Percentiles rank a stretch among this genome's conserved stretches.
phyloP scores from a whole-genome alignment of 2,797 vertebrate genomes.

The Phrynocephalus vlangalii region DNA sequence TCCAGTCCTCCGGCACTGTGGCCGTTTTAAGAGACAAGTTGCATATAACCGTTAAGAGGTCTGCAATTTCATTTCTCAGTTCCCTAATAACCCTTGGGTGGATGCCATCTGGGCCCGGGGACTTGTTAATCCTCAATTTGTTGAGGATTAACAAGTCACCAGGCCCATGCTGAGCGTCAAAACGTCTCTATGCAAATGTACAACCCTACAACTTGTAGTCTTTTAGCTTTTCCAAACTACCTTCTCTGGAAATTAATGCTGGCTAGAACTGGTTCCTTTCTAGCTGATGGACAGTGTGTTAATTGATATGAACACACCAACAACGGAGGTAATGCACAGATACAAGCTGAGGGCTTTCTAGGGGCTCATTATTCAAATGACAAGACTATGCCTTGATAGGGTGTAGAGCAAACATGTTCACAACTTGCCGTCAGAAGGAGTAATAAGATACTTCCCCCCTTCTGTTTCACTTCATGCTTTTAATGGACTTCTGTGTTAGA shows the following conservation, averaged over 20 bases:
- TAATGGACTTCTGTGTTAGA: neutral
- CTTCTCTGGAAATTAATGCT: slow-evolving; percentile 5
- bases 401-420: neutral
- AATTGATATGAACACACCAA: neutral
- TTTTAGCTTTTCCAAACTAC: neutral
- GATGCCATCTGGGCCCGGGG: too few species aligned
- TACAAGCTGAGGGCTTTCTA: neutral
- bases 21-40: too few species aligned
- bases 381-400: neutral
- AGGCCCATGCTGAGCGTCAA: neutral
- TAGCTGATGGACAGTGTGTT: neutral
- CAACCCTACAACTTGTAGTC: neutral
- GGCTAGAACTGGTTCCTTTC: slow-evolving; percentile 17
- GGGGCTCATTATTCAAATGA: slow-evolving; percentile 18
- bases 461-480: neutral
- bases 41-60: too few species aligned
- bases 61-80: too few species aligned
- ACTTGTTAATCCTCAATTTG: too few species aligned
- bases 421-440: neutral
- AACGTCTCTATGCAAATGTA: neutral
- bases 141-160: too few species aligned
- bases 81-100: too few species aligned
- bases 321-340: slow-evolving; percentile 4
- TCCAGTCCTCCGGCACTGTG: too few species aligned
- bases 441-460: neutral